Base-by-base conservation (phyloP, 2,888 invertebrate species). In the Tubiluchus corallicola region DNA sequence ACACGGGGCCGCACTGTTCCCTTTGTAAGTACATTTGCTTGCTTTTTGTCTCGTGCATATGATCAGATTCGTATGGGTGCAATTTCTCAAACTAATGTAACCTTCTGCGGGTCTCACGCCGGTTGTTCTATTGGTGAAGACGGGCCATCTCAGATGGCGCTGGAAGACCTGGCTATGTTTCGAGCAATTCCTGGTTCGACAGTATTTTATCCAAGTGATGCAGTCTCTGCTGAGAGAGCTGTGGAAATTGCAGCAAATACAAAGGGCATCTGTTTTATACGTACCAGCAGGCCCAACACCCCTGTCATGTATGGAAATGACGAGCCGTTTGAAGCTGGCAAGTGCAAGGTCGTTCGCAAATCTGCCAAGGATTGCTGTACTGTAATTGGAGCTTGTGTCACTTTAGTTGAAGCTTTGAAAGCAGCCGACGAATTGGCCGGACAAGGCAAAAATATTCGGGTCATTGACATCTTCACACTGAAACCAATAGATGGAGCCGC, bases 31-130 rank as follows among this genome's bases (percentile, higher is more conserved):
- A 94, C 98, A 5, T 99, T 99, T 68, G 96, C 96, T 29, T 84
- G 88, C 2, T 99, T 99, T 75, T 82, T 96, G 65, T 82, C 85
- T 2, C 74, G 98, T 55, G 88, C 92, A 41, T 92, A 82, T 64
- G 96, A 98, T 70, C 96, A 98, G 73, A 84, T 98, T 61, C 81
- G 98, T 50, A 98, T 99, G 96, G 98, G 88, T 17, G 98, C 96
- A 42, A 92, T 99, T 62, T 94, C 94, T 29, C 92, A 92, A 71
- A 82, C 87, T 18, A 94, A 98, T 66, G 81, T 87, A 17, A 98
- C 96, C 68, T 84, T 92, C 64, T 85, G 72, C 48, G 94, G 94
- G 1, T 96, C 96, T 0, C 98, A 98, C 68, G 90, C 87, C 65
- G 98, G 98, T 38, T 82, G 94, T 17, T 88, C 88, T 58, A 99